Evolutionary conservation across 2,113 vertebrate species (phyloP), one percentile per base, ranked within the genome.

Genomic region (Pangasianodon gigas): DNA sequence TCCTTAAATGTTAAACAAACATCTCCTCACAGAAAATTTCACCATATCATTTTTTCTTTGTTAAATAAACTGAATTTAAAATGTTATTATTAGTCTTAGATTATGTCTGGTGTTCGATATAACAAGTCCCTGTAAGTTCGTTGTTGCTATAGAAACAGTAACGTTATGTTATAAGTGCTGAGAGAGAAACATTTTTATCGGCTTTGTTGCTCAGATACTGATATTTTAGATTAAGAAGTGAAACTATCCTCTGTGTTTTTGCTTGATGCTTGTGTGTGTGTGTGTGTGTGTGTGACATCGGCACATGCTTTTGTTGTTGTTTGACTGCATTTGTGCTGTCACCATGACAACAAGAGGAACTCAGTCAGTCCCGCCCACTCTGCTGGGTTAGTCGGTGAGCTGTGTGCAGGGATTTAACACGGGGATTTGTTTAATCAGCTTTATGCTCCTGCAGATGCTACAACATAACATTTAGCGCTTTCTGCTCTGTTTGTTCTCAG

Each of bases 401-500:
- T 13, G 62, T 10, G 41, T 19, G 29, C 44, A n/a, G 26, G 44
- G 58, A 69, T 67, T 65, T 51, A 51, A 46, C 41, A n/a, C 41
- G 37, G 41, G 60, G 60, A 46, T 85, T 60, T 44, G 84, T 51
- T 67, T 85, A 69, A 85, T 69, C 84, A 21, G 44, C 44, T 85
- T 69, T 52, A 6, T 52, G 13, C 51, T 85, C 14, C 10, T 51
- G 60, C 62, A 48, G 41, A 85, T 69, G 84, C 26, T 85, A 46
- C 83, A 11, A 0, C 32, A 1, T 21, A 84, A 41, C 19, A 4
- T 60, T 85, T 48, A 67, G 41, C 0, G 19, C 9, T 26, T 46
- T 65, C 80, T 11, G 7, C 71, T 37, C 71, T 69, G 65, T 69
- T 69, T 13, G 6, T 37, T 37, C 37, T 37, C 37, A 58, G 10